Conservation (phyloP, 2,113 vertebrate species). For the Anoura caudifer region DNA sequence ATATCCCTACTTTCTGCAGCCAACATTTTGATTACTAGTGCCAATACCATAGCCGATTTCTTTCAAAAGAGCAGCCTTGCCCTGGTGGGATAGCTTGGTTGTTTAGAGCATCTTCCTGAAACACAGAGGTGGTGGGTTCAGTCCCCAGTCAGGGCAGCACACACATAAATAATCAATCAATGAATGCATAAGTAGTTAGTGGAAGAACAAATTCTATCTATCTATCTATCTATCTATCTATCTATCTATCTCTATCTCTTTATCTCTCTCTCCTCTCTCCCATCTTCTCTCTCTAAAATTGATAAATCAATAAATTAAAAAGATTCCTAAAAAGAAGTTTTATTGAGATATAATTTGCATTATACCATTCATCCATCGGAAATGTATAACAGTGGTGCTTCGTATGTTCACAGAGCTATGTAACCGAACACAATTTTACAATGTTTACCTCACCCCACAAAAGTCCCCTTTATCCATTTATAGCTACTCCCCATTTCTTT, state of each 20-base stretch:
- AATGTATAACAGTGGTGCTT: background rate
- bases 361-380: background rate
- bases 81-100: too few species aligned
- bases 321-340: background rate
- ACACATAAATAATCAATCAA: too few species aligned
- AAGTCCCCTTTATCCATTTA: background rate
- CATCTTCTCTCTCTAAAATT: too few species aligned
- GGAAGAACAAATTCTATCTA: too few species aligned
- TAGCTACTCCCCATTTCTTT: background rate
- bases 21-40: background rate
- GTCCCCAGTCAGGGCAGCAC: too few species aligned
- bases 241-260: too few species aligned
- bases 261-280: too few species aligned
- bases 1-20: background rate
- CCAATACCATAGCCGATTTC: background rate
- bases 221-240: too few species aligned
- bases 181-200: too few species aligned
- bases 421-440: conserved; percentile 1
- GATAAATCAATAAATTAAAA: too few species aligned
- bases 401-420: background rate
- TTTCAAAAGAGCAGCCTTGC: background rate
- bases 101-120: too few species aligned
- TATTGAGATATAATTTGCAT: background rate
- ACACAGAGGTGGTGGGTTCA: too few species aligned
- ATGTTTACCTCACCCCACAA: background rate